These are phyloP conservation scores for Promerops cafer DNA, from an alignment of 2,113 vertebrate species.

Conservation along the genomic window DNA sequence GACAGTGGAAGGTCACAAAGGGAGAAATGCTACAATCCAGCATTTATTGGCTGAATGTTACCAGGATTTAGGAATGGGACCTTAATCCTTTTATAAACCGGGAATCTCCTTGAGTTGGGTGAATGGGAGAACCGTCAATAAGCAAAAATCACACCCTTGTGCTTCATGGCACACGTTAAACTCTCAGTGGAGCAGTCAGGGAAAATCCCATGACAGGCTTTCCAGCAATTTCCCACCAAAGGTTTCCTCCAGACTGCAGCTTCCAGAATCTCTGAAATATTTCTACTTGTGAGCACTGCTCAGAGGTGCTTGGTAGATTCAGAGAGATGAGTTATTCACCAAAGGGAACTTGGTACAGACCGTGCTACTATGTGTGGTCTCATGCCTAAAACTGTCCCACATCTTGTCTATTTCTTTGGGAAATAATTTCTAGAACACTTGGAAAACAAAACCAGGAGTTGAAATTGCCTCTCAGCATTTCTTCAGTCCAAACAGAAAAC, in stretches of 20 bases:
- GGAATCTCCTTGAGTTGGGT: neutral
- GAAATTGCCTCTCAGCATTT: neutral
- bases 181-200: neutral
- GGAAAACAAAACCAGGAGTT: neutral
- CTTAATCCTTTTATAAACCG: neutral
- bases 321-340: neutral
- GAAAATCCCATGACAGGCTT: neutral
- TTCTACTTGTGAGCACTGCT: neutral
- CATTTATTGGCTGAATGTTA: neutral
- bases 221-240: neutral
- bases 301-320: neutral
- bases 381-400: neutral
- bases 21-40: neutral
- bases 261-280: neutral
- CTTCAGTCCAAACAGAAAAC: neutral
- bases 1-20: accelerated
- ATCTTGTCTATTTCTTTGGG: neutral
- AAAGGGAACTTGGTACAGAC: neutral
- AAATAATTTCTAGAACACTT: neutral
- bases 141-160: neutral
- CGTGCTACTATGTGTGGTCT: neutral
- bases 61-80: neutral
- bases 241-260: neutral
- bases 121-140: neutral
- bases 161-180: accelerated